Base-by-base conservation (phyloP, 2,888 invertebrate species). In the Muscina levida region DNA sequence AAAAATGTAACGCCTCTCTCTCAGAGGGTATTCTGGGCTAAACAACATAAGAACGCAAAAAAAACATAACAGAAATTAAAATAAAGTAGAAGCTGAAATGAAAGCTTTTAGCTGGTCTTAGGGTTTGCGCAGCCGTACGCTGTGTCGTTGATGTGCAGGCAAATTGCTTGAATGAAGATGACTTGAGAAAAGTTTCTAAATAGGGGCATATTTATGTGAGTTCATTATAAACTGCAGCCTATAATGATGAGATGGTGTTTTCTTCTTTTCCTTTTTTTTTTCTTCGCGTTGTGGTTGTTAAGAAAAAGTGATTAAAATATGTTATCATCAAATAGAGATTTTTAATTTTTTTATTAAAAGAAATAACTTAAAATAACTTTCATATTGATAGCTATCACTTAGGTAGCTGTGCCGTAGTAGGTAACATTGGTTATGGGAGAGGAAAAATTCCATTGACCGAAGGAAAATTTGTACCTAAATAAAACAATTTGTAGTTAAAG, bases 1-100 rank as follows among this genome's bases (percentile, higher is more conserved):
- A 85, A 82, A 85, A 82, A 77, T 83, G 85, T 79, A 83, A 85
- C 85, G 86, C 84, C 85, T 82, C 78, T 84, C 62, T 62, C 42
- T 42, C 19, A 46, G 70, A 39, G 31, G 44, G 15, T 42, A 26
- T 57, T n/a, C n/a, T n/a, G n/a, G n/a, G 37, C 8, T 48, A 46
- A 76, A 76, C 66, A 68, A 68, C 42, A 72, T 72, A 44, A 59
- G 59, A 46, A 62, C 72, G 59, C 70, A 67, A 19, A 62, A n/a
- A 51, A 15, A 42, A 22, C 56, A 13, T 39, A 26, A n/a, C 22
- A 56, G 17, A 59, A 59, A 42, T 62, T 62, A 62, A 62, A 59
- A 62, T 62, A 62, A 62, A 42, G 39, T 62, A 22, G 42, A 62
- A 62, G 42, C 62, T 42, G 19, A 39, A 39, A 39, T 42, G 42